Conservation (phyloP, 1,140 invertebrate species). For the Sitobion miscanthi region DNA sequence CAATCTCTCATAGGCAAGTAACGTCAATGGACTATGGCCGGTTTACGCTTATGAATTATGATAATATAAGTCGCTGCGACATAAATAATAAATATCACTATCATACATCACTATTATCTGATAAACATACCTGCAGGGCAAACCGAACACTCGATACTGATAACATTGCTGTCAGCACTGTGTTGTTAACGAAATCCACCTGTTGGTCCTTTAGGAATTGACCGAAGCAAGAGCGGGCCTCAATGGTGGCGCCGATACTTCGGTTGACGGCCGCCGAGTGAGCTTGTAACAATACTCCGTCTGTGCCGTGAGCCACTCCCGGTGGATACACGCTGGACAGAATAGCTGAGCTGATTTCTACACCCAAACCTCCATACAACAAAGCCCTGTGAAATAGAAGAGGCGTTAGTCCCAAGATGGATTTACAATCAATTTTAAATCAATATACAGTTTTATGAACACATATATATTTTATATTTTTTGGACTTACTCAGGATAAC, state of each 20-base stretch:
- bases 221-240: background rate
- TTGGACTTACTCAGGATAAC: constrained; percentile 63
- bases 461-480: background rate
- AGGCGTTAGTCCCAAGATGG: background rate
- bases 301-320: background rate
- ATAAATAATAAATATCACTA: background rate
- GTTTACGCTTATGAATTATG: background rate
- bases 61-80: background rate
- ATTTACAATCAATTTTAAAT: background rate
- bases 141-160: constrained; percentile 30
- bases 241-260: background rate
- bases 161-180: constrained; percentile 21
- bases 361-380: constrained; percentile 65
- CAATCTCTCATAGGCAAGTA: too few species aligned
- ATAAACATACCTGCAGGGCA: constrained; percentile 18
- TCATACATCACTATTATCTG: background rate
- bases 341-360: constrained; percentile 64
- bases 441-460: background rate
- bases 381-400: constrained; percentile 62
- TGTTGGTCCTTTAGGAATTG: constrained; percentile 1
- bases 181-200: constrained; percentile 1
- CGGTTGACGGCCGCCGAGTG: background rate
- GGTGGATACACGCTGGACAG: constrained; percentile 61
- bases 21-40: too few species aligned
- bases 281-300: constrained; percentile 11